phyloP scores from a whole-genome alignment of 23 tunicate genomes.

The Halocynthia aurantium region DNA sequence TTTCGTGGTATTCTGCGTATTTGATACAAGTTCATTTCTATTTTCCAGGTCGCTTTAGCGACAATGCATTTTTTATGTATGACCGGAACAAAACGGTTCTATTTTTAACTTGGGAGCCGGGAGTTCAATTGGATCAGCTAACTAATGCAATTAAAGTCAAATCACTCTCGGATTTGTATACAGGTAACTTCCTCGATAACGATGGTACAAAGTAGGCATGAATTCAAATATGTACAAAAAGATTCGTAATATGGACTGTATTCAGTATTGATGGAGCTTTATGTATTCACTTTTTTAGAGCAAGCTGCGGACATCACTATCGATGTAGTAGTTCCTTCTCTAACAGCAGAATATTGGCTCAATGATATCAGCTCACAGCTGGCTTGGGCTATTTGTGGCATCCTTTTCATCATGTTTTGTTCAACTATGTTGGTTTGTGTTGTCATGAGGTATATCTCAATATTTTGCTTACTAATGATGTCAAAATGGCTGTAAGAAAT shows the following conservation, averaged over 20 bases:
- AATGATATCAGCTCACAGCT: slow-evolving; percentile 61
- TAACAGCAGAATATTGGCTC: slow-evolving; percentile 26
- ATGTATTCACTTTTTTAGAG: too few relatives aligned
- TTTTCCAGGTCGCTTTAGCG: slow-evolving; percentile 80
- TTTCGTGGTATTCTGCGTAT: not conserved
- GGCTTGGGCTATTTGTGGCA: slow-evolving; percentile 51
- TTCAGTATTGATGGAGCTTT: not conserved
- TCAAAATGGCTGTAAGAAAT: too few relatives aligned
- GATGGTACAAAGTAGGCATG: too few relatives aligned
- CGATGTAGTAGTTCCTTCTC: too few relatives aligned
- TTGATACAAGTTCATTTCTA: not conserved
- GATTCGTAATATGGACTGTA: not conserved
- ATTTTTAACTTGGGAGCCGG: slow-evolving; percentile 52
- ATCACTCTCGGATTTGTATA: slow-evolving; percentile 33
- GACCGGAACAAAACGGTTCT: slow-evolving; percentile 9
- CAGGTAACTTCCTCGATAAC: not conserved
- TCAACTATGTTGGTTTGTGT: slow-evolving; percentile 65
- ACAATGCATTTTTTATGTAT: slow-evolving; percentile 70
- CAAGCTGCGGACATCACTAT: too few relatives aligned
- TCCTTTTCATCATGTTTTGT: slow-evolving; percentile 52
- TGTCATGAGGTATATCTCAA: slow-evolving; percentile 53
- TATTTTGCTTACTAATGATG: too few relatives aligned
- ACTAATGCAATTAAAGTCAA: slow-evolving; percentile 13
- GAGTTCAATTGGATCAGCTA: not conserved
- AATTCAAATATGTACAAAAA: not conserved